A percentile compares a stretch with the other conserved stretches of the same genome.
phyloP scores from a whole-genome alignment of 2,888 invertebrate species.

The Trachelus troglodyta region DNA sequence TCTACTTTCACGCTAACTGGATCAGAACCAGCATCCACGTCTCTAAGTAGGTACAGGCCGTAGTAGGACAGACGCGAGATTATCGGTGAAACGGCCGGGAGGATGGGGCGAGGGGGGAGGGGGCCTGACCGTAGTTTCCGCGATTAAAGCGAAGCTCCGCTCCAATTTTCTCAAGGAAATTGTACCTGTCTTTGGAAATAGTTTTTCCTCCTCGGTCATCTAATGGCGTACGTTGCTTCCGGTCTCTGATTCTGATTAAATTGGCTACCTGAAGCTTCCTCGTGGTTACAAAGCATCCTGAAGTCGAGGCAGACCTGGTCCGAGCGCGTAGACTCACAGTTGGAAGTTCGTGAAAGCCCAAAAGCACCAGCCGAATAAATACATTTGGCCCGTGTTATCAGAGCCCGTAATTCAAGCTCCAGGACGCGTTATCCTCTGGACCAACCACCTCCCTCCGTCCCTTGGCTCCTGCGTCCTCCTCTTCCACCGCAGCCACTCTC shows the following conservation, averaged over 20 bases:
- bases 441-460: not conserved
- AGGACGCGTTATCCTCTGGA: constrained; percentile 41
- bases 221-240: not conserved
- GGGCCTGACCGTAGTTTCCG: not conserved
- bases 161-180: not conserved
- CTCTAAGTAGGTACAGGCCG: not conserved
- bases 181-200: not conserved
- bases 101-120: not conserved
- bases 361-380: constrained; percentile 37
- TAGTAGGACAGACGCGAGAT: not conserved
- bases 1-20: not conserved
- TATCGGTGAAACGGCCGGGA: not conserved
- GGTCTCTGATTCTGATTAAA: not conserved
- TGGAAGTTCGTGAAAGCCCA: not conserved
- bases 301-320: not conserved
- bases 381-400: constrained; percentile 46
- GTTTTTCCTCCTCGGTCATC: not conserved
- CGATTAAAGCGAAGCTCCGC: not conserved
- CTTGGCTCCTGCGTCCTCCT: constrained; percentile 9
- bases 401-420: constrained; percentile 46
- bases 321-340: not conserved
- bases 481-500: not conserved
- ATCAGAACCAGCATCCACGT: not conserved
- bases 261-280: not conserved
- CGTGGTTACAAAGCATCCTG: not conserved